Conservation (phyloP, 2,797 vertebrate genomes). For the Rhinatrema bivittatum region DNA sequence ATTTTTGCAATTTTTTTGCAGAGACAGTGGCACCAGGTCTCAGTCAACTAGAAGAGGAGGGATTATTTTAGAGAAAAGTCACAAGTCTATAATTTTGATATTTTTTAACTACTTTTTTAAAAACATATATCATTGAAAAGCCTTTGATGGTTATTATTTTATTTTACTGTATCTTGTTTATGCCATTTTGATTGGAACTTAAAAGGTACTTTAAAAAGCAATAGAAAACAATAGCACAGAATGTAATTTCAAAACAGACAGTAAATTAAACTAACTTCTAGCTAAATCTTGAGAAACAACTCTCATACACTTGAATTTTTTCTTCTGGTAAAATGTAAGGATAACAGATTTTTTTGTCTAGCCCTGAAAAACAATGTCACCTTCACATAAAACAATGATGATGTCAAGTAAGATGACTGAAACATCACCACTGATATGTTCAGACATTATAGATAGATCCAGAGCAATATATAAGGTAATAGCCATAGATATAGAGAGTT, state of each 20-base stretch:
- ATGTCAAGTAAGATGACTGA: neutral
- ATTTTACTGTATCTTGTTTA: no score
- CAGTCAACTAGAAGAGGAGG: no score
- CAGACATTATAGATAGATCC: no score
- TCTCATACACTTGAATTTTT: neutral
- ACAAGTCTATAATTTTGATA: conserved; percentile 11
- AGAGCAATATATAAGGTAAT: no score
- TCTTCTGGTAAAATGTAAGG: accelerated
- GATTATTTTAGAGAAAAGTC: conserved; percentile 3
- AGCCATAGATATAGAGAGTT: no score
- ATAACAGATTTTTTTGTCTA: neutral
- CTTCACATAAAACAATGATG: accelerated
- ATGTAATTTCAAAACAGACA: neutral
- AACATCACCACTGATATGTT: no score
- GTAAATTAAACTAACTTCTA: conserved; percentile 5
- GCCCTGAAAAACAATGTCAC: neutral
- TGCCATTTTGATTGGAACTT: conserved; percentile 10
- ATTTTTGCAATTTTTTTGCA: no score
- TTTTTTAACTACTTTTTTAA: conserved; percentile 15
- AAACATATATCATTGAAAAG: conserved; percentile 5
- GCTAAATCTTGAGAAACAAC: neutral
- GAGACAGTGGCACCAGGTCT: no score
- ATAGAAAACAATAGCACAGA: neutral
- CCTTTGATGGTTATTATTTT: conserved; percentile 3
- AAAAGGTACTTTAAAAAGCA: neutral